Percentiles rank a stretch among this genome's conserved stretches.
Evolutionary conservation across 2,113 vertebrate genomes (phyloP).

Genomic region (Phylloscopus trochiloides): DNA sequence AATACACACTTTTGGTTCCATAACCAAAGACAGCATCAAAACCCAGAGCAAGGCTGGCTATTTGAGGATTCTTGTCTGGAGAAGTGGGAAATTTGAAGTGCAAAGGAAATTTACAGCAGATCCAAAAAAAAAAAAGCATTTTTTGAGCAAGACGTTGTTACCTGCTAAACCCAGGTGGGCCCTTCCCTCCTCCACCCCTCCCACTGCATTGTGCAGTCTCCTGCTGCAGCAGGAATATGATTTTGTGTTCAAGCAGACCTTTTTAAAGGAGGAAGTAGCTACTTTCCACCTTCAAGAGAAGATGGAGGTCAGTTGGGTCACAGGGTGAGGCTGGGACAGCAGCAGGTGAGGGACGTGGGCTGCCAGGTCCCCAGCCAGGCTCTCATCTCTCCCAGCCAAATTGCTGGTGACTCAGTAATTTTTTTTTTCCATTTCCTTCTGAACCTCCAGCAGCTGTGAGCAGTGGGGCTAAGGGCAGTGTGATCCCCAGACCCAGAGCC

Average conservation of each 20-base stretch:
- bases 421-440: neutral
- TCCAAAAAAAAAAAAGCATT: neutral
- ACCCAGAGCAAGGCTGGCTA: neutral
- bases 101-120: fast-evolving
- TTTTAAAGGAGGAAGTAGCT: neutral
- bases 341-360: neutral
- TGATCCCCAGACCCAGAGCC: neutral
- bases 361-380: neutral
- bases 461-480: neutral
- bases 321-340: neutral
- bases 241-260: neutral
- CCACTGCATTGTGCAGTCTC: neutral
- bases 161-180: neutral
- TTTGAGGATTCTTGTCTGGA: neutral
- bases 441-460: neutral
- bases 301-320: neutral
- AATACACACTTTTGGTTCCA: too few relatives aligned
- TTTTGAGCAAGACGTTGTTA: neutral
- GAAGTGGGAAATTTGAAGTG: neutral
- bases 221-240: neutral
- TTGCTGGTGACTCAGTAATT: neutral
- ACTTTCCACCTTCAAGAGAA: neutral
- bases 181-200: neutral
- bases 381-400: neutral
- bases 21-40: neutral